Conservation (phyloP, 1,140 invertebrate genomes). For the Plodia interpunctella region DNA sequence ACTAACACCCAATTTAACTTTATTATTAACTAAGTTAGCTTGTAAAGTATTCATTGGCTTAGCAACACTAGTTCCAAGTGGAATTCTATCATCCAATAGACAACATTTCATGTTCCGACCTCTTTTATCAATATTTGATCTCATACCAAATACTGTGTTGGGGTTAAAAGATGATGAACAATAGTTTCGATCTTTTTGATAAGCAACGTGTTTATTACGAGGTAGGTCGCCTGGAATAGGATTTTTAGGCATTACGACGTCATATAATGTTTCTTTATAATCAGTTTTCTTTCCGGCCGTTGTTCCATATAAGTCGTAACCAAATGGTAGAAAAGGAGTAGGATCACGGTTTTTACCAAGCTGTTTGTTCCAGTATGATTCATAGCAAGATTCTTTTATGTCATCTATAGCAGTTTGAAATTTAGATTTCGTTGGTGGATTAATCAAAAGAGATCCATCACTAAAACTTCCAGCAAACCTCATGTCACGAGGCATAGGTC, state of each 20-base stretch:
- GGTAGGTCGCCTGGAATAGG: constrained; percentile 39
- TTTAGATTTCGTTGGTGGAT: constrained; percentile 25
- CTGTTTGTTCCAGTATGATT: constrained; percentile 59
- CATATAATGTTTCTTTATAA: constrained; percentile 30
- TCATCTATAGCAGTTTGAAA: constrained; percentile 54
- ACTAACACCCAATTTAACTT: constrained; percentile 32
- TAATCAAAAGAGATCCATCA: constrained; percentile 26
- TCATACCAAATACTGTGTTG: constrained; percentile 40
- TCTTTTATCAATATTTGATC: constrained; percentile 31
- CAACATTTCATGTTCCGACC: constrained; percentile 44
- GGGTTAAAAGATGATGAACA: constrained; percentile 24
- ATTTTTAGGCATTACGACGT: constrained; percentile 34
- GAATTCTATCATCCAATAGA: constrained; percentile 37
- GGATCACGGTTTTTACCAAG: constrained; percentile 53
- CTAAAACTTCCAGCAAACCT: constrained; percentile 20
- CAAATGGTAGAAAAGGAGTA: constrained; percentile 48
- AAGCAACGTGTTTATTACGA: constrained; percentile 45
- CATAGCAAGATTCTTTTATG: constrained; percentile 57
- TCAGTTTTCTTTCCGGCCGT: constrained; percentile 47
- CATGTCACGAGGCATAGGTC: constrained; percentile 20
- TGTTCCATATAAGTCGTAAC: constrained; percentile 37
- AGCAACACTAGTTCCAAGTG: constrained; percentile 22
- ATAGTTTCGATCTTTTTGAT: constrained; percentile 48
- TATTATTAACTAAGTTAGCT: constrained; percentile 33
- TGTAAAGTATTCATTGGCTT: constrained; percentile 30